Base-by-base conservation (phyloP, 2,797 vertebrate species). In the Lepilemur ruficaudatus region DNA sequence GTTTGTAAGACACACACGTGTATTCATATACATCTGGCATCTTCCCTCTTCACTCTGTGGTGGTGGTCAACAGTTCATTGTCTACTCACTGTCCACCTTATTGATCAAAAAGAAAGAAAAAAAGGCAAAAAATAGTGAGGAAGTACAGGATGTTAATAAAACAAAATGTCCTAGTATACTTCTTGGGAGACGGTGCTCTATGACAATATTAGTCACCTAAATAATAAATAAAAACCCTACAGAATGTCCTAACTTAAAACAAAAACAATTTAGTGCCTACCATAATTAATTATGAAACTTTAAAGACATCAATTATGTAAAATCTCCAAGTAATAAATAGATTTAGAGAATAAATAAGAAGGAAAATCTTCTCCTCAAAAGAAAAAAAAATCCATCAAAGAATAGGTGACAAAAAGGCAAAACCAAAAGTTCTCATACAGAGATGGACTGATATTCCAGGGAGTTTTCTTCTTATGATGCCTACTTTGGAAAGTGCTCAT, bases 321-420 rank as follows among this genome's bases (percentile, higher is more conserved):
- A 46, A 95, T 50, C 1, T 48, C 2, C 11, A 80, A 75, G 2
- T 52, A 72, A 70, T 67, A 28, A n/a, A n/a, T n/a, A n/a, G 11
- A 23, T 78, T 95, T 96, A 18, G 48, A 83, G 93, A 91, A 81
- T 59, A 81, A 93, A 67, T 57, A 55, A 61, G 5, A 89, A 61
- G 30, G 10, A 79, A 93, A 93, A 0, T 55, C 5, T 92, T 85
- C 76, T 85, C 12, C 48, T 76, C 35, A 63, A 85, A 76, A 67
- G 28, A 55, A 86, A 73, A 82, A 52, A 52, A 63, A 23, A 38
- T 30, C 43, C 12, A 13, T 32, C 9, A 50, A 78, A 43, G 2
- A 72, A 25, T 30, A 82, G 18, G 5, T 55, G 28, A 35, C 50
- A 50, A 55, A 65, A 78, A 92, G 90, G 7, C 4, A 50, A 32